Conservation (phyloP, 2,113 vertebrate species). For the Megaceryle torquata region DNA sequence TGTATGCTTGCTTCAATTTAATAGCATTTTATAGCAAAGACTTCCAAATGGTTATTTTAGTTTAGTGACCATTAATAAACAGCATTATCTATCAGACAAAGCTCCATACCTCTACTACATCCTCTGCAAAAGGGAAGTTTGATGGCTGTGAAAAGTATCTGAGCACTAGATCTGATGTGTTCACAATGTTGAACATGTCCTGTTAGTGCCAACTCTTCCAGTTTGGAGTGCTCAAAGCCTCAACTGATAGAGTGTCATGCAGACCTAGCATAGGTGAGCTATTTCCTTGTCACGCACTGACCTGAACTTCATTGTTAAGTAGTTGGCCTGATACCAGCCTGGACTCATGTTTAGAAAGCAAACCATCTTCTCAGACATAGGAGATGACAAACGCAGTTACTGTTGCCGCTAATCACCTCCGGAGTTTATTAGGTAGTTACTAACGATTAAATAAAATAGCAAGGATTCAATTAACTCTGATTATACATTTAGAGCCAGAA, state of each 20-base stretch:
- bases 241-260: not conserved
- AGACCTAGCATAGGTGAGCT: not conserved
- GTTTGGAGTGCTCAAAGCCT: not conserved
- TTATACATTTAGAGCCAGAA: constrained; percentile 60
- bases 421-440: constrained; percentile 67
- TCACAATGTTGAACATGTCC: not conserved
- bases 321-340: not conserved
- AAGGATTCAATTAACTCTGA: constrained; percentile 65
- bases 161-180: not conserved
- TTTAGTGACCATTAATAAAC: not conserved
- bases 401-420: constrained; percentile 54
- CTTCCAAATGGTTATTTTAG: not conserved
- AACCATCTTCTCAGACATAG: not conserved
- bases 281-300: not conserved
- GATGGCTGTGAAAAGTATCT: not conserved
- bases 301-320: not conserved
- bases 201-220: not conserved
- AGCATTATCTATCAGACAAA: not conserved
- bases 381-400: constrained; percentile 52
- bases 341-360: not conserved
- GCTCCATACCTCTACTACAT: not conserved
- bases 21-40: not conserved
- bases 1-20: not conserved
- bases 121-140: not conserved
- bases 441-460: constrained; percentile 69